Percentiles rank a stretch among this genome's conserved stretches.
phyloP scores from a whole-genome alignment of 2,888 invertebrate species.

The Pherbina coryleti region DNA sequence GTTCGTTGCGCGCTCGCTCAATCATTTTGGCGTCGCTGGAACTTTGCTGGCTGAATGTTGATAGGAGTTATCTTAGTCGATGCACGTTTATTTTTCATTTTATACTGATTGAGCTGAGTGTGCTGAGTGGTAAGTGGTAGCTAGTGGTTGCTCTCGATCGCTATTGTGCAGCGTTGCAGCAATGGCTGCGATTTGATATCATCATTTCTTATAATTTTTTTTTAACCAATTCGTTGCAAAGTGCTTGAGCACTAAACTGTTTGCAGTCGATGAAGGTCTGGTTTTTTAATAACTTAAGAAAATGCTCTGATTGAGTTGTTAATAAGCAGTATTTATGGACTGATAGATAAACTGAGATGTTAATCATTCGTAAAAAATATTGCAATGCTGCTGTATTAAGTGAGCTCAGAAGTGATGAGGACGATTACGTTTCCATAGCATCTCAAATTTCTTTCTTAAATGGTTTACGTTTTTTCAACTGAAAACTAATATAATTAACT shows the following conservation, averaged over 20 bases:
- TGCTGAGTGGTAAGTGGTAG: background rate
- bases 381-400: no score
- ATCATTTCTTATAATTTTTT: background rate
- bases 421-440: no score
- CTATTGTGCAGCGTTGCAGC: background rate
- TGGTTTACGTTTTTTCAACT: no score
- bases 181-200: conserved; percentile 2
- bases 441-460: no score
- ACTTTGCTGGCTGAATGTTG: conserved; percentile 11
- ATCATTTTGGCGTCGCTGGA: conserved; percentile 31
- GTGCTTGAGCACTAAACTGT: background rate
- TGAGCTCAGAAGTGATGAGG: no score
- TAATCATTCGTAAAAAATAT: no score
- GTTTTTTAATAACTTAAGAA: no score
- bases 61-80: conserved; percentile 31
- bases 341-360: no score
- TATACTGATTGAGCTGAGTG: background rate
- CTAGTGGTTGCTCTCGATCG: background rate
- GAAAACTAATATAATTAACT: no score
- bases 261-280: no score
- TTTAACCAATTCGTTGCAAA: background rate
- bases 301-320: no score
- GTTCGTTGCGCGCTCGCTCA: conserved; percentile 8
- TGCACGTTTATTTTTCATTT: conserved; percentile 34
- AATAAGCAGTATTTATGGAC: no score